These are phyloP conservation scores for Aegotheles bennettii DNA, from an alignment of 2,113 vertebrate species.

Conservation along the genomic window DNA sequence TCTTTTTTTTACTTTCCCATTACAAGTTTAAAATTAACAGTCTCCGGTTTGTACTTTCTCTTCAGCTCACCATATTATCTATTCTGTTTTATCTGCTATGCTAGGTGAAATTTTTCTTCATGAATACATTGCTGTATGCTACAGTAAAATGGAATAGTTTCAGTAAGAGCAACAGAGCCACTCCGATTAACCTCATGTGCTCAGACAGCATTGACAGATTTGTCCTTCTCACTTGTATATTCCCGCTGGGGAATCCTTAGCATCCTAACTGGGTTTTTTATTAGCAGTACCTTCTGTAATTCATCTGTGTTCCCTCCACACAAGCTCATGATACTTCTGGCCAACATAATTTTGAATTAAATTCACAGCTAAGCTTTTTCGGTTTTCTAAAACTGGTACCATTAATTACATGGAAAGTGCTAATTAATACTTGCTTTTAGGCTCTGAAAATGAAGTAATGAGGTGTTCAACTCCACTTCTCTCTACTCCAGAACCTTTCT, in stretches of 20 bases:
- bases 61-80: not conserved
- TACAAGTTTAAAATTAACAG: not conserved
- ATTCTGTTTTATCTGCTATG: slow-evolving; percentile 43
- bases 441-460: not conserved
- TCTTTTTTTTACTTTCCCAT: not conserved
- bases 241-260: not conserved
- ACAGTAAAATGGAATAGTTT: not conserved
- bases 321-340: not conserved
- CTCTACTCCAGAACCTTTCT: not conserved
- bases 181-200: not conserved
- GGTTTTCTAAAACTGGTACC: not conserved
- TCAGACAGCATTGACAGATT: not conserved
- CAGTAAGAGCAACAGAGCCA: not conserved
- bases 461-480: not conserved
- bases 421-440: not conserved
- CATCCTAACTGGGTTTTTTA: not conserved
- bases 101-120: slow-evolving; percentile 12
- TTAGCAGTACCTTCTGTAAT: not conserved
- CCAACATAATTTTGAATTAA: not conserved
- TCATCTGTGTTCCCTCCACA: not conserved
- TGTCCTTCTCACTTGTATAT: not conserved
- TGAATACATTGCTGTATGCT: not conserved
- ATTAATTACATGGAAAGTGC: not conserved
- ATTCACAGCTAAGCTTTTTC: not conserved
- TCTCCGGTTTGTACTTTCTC: not conserved